Percentiles rank a stretch among this genome's conserved stretches.
These are phyloP conservation scores for Gobiocypris rarus DNA, from an alignment of 2,113 vertebrate species.

Conservation along the genomic window DNA sequence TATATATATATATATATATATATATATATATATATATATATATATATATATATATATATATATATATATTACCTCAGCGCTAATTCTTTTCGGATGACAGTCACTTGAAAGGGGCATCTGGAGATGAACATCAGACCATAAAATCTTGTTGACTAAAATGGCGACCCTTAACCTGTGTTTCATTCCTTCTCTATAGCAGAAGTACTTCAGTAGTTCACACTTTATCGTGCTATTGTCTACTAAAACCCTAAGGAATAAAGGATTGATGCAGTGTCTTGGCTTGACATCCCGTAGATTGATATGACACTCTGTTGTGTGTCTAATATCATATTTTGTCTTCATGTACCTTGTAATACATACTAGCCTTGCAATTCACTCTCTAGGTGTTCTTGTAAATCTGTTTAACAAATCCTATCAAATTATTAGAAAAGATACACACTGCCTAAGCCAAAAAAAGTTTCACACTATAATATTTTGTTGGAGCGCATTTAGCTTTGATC, in stretches of 20 bases:
- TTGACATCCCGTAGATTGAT: slow-evolving; percentile 69
- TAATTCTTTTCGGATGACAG: background rate
- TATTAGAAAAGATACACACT: background rate
- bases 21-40: too few species aligned
- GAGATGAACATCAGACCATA: background rate
- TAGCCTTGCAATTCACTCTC: background rate
- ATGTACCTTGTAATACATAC: background rate
- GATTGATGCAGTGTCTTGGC: slow-evolving; percentile 69
- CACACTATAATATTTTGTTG: background rate
- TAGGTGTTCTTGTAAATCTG: background rate
- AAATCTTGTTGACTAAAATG: slow-evolving; percentile 20
- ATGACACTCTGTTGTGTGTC: slow-evolving; percentile 65
- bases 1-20: too few species aligned
- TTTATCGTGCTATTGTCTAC: slow-evolving; percentile 76
- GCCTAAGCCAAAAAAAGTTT: background rate
- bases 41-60: too few species aligned
- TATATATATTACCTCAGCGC: background rate
- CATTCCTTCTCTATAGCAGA: slow-evolving; percentile 40
- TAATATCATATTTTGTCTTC: background rate
- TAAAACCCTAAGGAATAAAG: slow-evolving; percentile 26
- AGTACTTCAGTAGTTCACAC: background rate
- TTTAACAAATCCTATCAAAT: too few species aligned
- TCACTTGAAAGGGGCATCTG: background rate
- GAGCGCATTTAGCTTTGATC: background rate
- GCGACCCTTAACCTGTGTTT: slow-evolving; percentile 35